Percentiles rank a stretch among this genome's conserved stretches.
Evolutionary conservation across 2,797 vertebrate genomes (phyloP).

Genomic region (Vespertilio murinus): DNA sequence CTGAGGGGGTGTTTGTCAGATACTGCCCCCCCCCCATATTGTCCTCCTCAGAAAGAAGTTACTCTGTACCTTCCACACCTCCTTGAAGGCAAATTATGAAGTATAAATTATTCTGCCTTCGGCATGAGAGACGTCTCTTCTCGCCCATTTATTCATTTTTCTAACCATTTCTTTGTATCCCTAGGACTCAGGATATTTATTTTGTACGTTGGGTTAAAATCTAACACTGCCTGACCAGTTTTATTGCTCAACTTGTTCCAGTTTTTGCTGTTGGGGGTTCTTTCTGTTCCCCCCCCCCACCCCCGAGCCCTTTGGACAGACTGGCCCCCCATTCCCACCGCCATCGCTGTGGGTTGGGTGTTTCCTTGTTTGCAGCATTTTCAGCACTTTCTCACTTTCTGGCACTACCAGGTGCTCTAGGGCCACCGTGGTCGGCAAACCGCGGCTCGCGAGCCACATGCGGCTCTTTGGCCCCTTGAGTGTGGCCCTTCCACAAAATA

Average conservation of each 20-base stretch:
- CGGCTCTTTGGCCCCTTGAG: too few species aligned
- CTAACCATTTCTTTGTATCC: not conserved
- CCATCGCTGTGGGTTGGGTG: not conserved
- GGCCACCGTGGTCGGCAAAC: too few species aligned
- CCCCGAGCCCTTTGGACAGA: not conserved
- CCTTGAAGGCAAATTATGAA: not conserved
- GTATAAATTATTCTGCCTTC: not conserved
- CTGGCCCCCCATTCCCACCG: accelerated
- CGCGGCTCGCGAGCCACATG: too few species aligned
- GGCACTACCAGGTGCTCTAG: not conserved
- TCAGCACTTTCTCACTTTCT: not conserved
- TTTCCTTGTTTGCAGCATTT: not conserved
- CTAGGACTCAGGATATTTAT: not conserved
- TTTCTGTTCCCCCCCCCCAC: not conserved
- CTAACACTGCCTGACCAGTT: not conserved
- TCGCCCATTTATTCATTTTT: not conserved
- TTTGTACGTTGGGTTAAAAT: not conserved
- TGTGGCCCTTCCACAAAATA: too few species aligned
- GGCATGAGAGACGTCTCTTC: not conserved
- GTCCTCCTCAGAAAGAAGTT: not conserved
- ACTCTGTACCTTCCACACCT: accelerated
- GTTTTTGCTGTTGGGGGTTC: not conserved
- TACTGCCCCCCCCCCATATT: not conserved
- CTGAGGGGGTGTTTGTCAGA: too few species aligned
- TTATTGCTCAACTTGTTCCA: not conserved